These are phyloP conservation scores for Nephila pilipes DNA, from an alignment of 1,140 invertebrate genomes.

Conservation along the genomic window DNA sequence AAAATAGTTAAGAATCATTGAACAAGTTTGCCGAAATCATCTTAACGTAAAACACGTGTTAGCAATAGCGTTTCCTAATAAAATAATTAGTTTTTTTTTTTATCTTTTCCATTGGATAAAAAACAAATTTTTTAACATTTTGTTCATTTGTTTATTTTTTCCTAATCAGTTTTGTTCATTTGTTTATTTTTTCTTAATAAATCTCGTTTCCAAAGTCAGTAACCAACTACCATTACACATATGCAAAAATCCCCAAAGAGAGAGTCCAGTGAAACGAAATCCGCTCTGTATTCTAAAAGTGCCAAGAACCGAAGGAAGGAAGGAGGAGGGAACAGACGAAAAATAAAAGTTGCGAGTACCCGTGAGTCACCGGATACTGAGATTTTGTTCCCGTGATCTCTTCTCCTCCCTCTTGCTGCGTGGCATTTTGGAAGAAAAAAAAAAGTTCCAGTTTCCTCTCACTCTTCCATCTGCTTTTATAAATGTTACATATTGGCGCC, in stretches of 20 bases:
- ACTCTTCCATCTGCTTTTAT: not conserved
- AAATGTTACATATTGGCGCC: not conserved
- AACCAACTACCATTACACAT: not conserved
- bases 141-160: too few relatives aligned
- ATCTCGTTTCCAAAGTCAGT: not conserved
- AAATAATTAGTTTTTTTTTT: too few relatives aligned
- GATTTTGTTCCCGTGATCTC: slow-evolving; percentile 45
- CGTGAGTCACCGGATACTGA: slow-evolving; percentile 61
- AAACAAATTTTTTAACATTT: too few relatives aligned
- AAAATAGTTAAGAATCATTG: too few relatives aligned
- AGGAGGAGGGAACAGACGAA: not conserved
- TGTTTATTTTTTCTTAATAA: too few relatives aligned
- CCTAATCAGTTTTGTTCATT: too few relatives aligned
- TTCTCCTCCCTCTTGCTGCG: not conserved
- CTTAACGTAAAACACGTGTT: too few relatives aligned
- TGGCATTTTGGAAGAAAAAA: not conserved
- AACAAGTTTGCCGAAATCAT: too few relatives aligned
- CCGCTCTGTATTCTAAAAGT: not conserved
- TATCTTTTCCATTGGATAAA: too few relatives aligned
- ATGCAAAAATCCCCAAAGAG: not conserved
- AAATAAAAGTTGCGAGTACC: not conserved
- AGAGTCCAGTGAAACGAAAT: slow-evolving; percentile 38
- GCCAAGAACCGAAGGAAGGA: not conserved
- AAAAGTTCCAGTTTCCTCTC: slow-evolving; percentile 11
- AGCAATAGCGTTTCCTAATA: too few relatives aligned